Evolutionary conservation across 2,113 vertebrate species (phyloP).

Genomic region (Camarhynchus parvulus): DNA sequence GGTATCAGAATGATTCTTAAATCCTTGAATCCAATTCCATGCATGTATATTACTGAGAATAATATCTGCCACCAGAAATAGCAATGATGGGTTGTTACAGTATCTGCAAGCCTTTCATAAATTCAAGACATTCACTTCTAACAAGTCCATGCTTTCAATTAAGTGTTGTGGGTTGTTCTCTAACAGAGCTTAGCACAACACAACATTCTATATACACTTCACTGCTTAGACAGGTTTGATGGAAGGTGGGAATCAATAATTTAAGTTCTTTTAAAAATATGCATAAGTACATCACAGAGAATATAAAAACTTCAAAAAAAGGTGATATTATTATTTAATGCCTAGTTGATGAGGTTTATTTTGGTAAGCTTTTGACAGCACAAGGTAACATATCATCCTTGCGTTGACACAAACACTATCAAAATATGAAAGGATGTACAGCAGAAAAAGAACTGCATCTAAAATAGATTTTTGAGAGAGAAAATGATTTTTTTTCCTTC

Average conservation of each 20-base stretch:
- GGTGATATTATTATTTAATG: constrained; percentile 71
- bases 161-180: not conserved
- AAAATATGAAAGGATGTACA: constrained; percentile 42
- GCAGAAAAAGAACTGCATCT: constrained; percentile 24
- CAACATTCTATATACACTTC: constrained; percentile 17
- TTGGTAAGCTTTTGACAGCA: constrained; percentile 65
- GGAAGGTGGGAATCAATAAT: constrained; percentile 63
- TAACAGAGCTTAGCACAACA: not conserved
- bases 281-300: constrained; percentile 64
- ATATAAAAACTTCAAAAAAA: constrained; percentile 62
- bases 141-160: not conserved
- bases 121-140: not conserved
- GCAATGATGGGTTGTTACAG: not conserved
- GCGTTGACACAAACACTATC: constrained; percentile 48
- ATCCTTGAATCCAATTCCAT: not conserved
- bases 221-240: constrained; percentile 57
- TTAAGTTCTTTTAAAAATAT: constrained; percentile 66
- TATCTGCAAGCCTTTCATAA: not conserved
- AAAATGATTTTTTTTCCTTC: not conserved
- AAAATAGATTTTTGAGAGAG: constrained; percentile 41
- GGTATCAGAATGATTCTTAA: not conserved
- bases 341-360: constrained; percentile 67
- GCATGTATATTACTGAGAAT: not conserved
- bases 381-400: constrained; percentile 59
- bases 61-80: not conserved